Evolutionary conservation across 2,888 invertebrate species (phyloP), one percentile per base, ranked within the genome.

Genomic region (Ophonus ardosiacus): DNA sequence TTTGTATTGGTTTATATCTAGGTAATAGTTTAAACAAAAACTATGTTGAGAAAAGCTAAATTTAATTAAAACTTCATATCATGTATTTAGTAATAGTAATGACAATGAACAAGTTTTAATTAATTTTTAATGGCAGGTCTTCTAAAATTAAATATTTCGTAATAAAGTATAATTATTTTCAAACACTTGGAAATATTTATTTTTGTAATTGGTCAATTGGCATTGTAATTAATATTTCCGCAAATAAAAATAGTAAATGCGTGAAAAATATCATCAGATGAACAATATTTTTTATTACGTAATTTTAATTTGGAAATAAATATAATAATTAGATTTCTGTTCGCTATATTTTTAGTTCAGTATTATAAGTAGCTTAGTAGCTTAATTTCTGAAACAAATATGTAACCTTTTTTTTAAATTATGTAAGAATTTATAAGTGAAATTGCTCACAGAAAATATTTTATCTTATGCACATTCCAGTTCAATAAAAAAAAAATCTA

Each of bases 161-260:
- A 38, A 31, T 68, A 5, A 38, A 68, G 15, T 38, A 38, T 31
- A 68, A 68, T 68, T 68, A 68, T 68, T 68, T 13, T 7, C 13
- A 5, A 24, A 15, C 68, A 68, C 68, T 38, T 68, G 68, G 68
- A 68, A 24, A 65, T 21, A 18, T 65, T n/a, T 13, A 38, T 38
- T 68, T 68, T 68, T 68, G 68, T 68, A 31, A 68, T 68, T 68
- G 31, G 15, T 7, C 59, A 59, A 59, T 59, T 59, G 59, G 68
- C 15, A 15, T n/a, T 13, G 68, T 38, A 68, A 68, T 68, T 68
- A 38, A n/a, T 31, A 68, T 68, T 68, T 68, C 68, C 68, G 68
- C 31, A 68, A 68, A 68, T 68, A 68, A 68, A 68, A 68, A 68
- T 63, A 63, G 4, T 65, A 24, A 65, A 24, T 24, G 31, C n/a